Evolutionary conservation across 2,888 invertebrate species (phyloP), one percentile per base, ranked within the genome.

Genomic region (Azorinus chamasolen): DNA sequence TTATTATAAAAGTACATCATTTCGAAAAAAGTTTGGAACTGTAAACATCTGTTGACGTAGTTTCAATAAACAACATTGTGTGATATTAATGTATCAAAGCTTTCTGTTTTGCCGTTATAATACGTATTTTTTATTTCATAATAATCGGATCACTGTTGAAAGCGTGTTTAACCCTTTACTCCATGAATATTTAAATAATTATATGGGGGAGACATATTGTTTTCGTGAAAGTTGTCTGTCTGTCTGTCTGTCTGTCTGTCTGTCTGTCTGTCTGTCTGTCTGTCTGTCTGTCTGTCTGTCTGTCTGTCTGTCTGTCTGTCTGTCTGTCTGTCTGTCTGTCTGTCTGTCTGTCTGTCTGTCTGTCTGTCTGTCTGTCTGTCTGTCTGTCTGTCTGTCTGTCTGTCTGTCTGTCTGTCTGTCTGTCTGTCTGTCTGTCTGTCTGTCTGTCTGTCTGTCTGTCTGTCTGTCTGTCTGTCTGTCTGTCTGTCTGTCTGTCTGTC

Each of bases 281-380:
- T 45, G 45, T 45, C 45, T 45, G 45, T 45, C 45, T 45, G 45
- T 45, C 45, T 45, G 45, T 45, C 45, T 45, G 45, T 45, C 45
- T 45, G 45, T 45, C 45, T 45, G 45, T 45, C 45, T 45, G 45
- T 45, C 45, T 45, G 45, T 45, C 45, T 45, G 45, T 45, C 45
- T 45, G 45, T 45, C 45, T 45, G 45, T 45, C 51, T 25, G 45
- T 45, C 45, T 45, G 45, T 45, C 45, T 51, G 51, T 51, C 51
- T 51, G 45, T 45, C 45, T 45, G 45, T 45, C 45, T 45, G 45
- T 45, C 45, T 45, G 45, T 45, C 45, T 45, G 51, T 51, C 51
- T 51, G 51, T 51, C 51, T 51, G 51, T 51, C 51, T 51, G 24
- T 24, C 45, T 45, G 45, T 45, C 45, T 45, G 45, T 45, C 45